Evolutionary conservation across 1,140 invertebrate species (phyloP), one percentile per base, ranked within the genome.

Genomic region (Drosophila obscura): DNA sequence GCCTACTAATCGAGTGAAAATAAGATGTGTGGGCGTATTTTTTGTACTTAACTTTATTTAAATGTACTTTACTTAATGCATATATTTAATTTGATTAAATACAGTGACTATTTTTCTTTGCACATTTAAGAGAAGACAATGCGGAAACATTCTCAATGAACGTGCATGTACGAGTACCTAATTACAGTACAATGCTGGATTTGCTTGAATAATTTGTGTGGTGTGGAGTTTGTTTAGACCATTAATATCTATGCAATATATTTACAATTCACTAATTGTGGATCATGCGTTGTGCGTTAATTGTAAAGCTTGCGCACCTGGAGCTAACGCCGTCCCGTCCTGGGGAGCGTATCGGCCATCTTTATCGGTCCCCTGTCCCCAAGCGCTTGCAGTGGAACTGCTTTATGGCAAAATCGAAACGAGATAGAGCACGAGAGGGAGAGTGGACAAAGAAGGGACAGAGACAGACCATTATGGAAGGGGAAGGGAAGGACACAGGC

Each of bases 31-130:
- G 44, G 24, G 15, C 15, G 9, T 58, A 50, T 50, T 62, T 60
- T 53, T 41, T 67, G 50, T 73, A 28, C 69, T 66, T 75, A 81
- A 61, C 43, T 74, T 84, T 84, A 80, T 84, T 77, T 75, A 76
- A 68, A 56, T 80, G 56, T 62, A 81, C 19, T 19, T 19, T 62
- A 81, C 19, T 19, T 19, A 77, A 77, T 61, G 61, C 61, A 60
- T 73, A 83, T 85, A 81, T 88, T 87, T 79, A 85, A 87, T 87
- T 87, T 87, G 74, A 83, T 88, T 87, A 83, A 87, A 87, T 87
- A 87, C 79, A 87, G 83, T 87, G 83, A 87, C 83, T 87, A 87
- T 88, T 71, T 79, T 88, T 79, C 64, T 77, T 87, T 87, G 83
- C 83, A 88, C 72, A 87, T 79, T 79, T 68, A 80, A 73, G 57